Conservation (phyloP, 2,888 invertebrate species). For the Pteria penguin region DNA sequence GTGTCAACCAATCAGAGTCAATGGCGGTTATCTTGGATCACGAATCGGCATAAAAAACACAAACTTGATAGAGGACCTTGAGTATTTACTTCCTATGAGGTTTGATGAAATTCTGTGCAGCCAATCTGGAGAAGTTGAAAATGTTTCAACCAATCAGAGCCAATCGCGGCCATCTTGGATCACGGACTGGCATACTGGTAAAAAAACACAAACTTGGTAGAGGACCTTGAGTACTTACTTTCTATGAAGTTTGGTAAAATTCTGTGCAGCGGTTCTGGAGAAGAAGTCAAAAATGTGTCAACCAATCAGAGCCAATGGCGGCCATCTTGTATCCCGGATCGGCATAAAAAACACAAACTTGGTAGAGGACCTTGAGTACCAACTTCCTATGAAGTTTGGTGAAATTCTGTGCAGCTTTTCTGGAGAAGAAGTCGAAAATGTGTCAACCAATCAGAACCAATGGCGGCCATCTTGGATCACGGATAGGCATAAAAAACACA, state of each 20-base stretch:
- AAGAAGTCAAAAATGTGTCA: neutral
- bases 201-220: neutral
- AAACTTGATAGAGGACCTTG: neutral
- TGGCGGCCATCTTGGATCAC: neutral
- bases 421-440: neutral
- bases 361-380: neutral
- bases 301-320: neutral
- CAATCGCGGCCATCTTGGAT: too few relatives aligned
- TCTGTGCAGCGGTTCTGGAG: too few relatives aligned
- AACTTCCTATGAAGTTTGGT: neutral
- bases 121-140: neutral
- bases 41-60: neutral
- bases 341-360: neutral
- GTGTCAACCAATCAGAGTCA: neutral
- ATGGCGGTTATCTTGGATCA: neutral
- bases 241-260: neutral
- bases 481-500: neutral
- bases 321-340: neutral
- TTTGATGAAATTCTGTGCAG: neutral
- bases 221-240: neutral
- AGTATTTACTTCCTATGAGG: neutral
- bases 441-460: neutral
- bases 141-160: too few relatives aligned
- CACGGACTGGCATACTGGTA: too few relatives aligned
- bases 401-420: neutral